Evolutionary conservation across 2,113 vertebrate genomes (phyloP), one percentile per base, ranked within the genome.

Genomic region (Macrotis lagotis): DNA sequence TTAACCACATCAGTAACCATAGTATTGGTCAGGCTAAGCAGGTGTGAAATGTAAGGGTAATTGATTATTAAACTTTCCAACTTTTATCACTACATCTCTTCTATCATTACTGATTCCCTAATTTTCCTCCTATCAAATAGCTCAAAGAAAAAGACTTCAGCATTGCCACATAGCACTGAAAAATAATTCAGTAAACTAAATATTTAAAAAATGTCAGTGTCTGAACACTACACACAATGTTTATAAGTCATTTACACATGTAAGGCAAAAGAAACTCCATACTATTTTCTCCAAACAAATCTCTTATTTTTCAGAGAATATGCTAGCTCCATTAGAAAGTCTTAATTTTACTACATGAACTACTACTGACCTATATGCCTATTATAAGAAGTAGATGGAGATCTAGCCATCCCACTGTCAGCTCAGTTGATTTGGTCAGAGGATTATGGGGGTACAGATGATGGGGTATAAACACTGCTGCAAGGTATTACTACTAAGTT

Each of bases 61-160:
- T 0, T 89, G 47, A 16, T 47, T 89, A 90, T 92, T 83, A 88
- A 95, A 88, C 22, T 66, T 66, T 92, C 66, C 25, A 91, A 92
- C 90, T 4, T 90, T 95, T 96, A n/a, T 88, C 22, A 31, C 11
- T 88, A 83, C 25, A 50, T 95, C 49, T 9, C 5, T 89, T 26
- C 59, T 66, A 51, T 19, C 83, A 11, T 51, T 89, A 1, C n/a
- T 31, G 10, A 91, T n/a, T 48, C 93, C 92, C 47, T 51, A 19
- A 93, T 89, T 83, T 94, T 93, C 25, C 91, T 89, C 48, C 48
- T 24, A 91, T 89, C 16, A 95, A 51, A 91, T 12, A 90, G 59
- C 37, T 52, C 3, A 10, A 25, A 88, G 89, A 89, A 89, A 49
- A 66, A 37, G 50, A 94, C 89, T 8, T 8, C 88, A 51, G 49